These are phyloP conservation scores for Eucera pruinosa DNA, from an alignment of 2,888 invertebrate species.

Conservation along the genomic window DNA sequence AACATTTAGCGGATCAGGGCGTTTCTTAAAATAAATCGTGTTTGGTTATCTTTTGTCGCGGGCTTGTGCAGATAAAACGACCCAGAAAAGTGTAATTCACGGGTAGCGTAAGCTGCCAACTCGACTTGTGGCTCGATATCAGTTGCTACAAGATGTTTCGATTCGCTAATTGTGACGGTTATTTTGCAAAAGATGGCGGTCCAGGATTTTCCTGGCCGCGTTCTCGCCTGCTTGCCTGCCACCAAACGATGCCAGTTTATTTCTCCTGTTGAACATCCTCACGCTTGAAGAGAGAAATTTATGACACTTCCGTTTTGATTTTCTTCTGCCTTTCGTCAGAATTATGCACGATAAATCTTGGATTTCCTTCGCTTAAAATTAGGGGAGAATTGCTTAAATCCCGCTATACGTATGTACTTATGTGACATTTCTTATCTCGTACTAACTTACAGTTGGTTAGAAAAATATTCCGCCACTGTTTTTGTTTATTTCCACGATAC, in stretches of 20 bases:
- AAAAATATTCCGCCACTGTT: too few species aligned
- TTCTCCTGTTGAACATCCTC: background rate
- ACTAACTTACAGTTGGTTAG: too few species aligned
- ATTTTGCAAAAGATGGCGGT: background rate
- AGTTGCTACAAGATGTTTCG: conserved; percentile 40
- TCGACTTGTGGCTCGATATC: conserved; percentile 39
- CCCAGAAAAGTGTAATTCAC: conserved; percentile 34
- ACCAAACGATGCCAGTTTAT: conserved; percentile 12
- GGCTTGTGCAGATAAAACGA: conserved; percentile 33
- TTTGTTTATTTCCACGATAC: too few species aligned
- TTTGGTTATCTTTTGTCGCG: conserved; percentile 18
- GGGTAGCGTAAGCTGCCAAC: conserved; percentile 38
- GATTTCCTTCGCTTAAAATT: too few species aligned
- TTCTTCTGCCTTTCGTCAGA: too few species aligned
- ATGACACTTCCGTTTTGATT: background rate
- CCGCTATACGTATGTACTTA: too few species aligned
- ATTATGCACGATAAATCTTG: too few species aligned
- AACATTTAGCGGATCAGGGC: background rate
- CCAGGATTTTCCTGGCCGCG: background rate
- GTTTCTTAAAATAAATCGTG: conserved; percentile 22
- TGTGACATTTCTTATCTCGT: too few species aligned
- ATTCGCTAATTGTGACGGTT: conserved; percentile 36
- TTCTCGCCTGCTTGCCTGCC: background rate
- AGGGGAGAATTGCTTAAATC: too few species aligned
- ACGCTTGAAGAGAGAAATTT: background rate